Evolutionary conservation across 35 echinoderm and acorn worm genomes (phyloP), one percentile per base, ranked within the genome.

Genomic region (Apostichopus japonicus): DNA sequence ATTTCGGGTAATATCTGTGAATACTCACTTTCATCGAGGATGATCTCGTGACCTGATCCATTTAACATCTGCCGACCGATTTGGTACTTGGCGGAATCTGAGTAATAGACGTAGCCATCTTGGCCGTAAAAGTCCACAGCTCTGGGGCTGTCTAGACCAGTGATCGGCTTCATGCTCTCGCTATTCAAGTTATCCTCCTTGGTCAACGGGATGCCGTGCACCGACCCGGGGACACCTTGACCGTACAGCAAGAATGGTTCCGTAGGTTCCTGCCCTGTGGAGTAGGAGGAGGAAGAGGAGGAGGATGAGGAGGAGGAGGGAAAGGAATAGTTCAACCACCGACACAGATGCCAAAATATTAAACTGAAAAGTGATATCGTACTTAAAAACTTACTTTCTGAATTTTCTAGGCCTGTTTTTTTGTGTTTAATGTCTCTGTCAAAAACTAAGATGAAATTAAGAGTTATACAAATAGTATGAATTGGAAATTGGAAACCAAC

Each of bases 91-190:
- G 92, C 92, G 0, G 94, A 96, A 58, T 98, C 97, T 24, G 97
- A 87, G 78, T 93, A 98, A 88, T 98, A 98, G 21, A 98, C 80
- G 65, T 94, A 96, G 44, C 93, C 95, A 23, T 98, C 91, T 2
- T 78, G 77, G 5, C 91, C 92, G 17, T 96, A 91, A 80, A 94
- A 98, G 80, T 98, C 97, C 25, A 98, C 91, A 16, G 90, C 97
- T 63, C 97, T 88, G 2, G 97, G 97, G 54, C 94, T 98, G n/a
- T 94, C 83, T 23, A 98, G 87, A 16, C 94, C 94, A 0, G 92
- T 70, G 17, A 96, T 76, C 2, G 94, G 97, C 16, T 86, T 92
- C 67, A 96, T 96, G 17, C 87, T 44, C 78, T 98, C 97, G 57
- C 9, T 54, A 19, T 89, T 27, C 14, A 77, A n/a, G 77, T 93